These are phyloP conservation scores for Proteles cristata DNA, from an alignment of 2,113 vertebrate species.

Conservation along the genomic window DNA sequence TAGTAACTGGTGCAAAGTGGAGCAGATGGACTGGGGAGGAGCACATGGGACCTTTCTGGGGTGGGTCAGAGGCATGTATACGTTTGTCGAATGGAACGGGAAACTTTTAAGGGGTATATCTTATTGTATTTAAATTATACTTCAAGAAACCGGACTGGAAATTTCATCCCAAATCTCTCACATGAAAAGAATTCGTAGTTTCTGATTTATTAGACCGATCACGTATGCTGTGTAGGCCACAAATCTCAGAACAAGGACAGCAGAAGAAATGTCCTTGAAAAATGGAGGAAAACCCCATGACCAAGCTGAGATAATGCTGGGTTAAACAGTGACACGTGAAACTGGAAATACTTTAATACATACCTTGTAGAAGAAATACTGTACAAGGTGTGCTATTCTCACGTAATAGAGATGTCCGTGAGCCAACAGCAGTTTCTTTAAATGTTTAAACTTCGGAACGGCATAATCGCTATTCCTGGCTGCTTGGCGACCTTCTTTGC, in stretches of 20 bases:
- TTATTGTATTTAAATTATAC: slow-evolving; percentile 42
- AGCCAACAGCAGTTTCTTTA: slow-evolving; percentile 94
- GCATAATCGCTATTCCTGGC: slow-evolving; percentile 98
- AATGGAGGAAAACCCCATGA: background rate
- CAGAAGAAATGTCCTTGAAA: background rate
- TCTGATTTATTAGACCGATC: background rate
- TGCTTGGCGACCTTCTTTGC: slow-evolving; percentile 98
- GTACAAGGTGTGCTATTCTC: slow-evolving; percentile 98
- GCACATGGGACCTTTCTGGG: background rate
- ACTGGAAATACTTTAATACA: slow-evolving; percentile 23
- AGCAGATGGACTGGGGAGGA: background rate
- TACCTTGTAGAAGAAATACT: slow-evolving; percentile 99
- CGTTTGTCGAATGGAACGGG: background rate
- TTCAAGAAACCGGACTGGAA: slow-evolving; percentile 21
- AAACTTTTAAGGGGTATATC: background rate
- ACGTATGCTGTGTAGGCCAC: background rate
- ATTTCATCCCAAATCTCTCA: background rate
- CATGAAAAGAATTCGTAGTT: slow-evolving; percentile 2
- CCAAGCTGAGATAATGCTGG: background rate
- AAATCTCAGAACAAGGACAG: slow-evolving; percentile 10
- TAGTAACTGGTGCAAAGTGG: background rate
- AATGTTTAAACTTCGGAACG: slow-evolving; percentile 97
- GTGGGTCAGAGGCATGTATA: background rate
- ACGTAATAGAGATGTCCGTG: slow-evolving; percentile 99
- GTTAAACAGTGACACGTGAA: background rate